These are phyloP conservation scores for Styela plicata DNA, from an alignment of 23 tunicate species.

Conservation along the genomic window DNA sequence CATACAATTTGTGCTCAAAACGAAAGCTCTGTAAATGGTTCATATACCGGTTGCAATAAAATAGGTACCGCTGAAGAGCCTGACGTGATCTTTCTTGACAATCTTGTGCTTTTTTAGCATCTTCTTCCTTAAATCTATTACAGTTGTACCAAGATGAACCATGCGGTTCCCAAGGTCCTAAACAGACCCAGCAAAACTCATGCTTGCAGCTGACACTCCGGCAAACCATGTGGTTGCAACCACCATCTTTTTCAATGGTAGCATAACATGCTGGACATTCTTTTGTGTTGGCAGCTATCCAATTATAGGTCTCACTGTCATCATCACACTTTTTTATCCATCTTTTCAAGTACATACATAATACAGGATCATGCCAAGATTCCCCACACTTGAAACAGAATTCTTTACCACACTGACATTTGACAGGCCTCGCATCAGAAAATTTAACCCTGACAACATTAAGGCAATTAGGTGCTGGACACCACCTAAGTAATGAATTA, in stretches of 20 bases:
- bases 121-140: constrained; percentile 86
- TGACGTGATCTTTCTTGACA: constrained; percentile 87
- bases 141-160: constrained; percentile 98
- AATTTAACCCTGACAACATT: constrained; percentile 75
- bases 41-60: constrained; percentile 91
- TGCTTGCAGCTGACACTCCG: constrained; percentile 78
- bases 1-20: constrained; percentile 82
- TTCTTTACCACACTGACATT: constrained; percentile 81
- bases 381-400: constrained; percentile 93
- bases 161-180: constrained; percentile 98
- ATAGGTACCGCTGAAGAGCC: constrained; percentile 84
- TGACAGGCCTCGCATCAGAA: constrained; percentile 64
- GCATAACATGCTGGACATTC: constrained; percentile 92
- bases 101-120: constrained; percentile 76
- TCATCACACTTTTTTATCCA: constrained; percentile 98
- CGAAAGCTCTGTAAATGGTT: constrained; percentile 78
- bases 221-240: constrained; percentile 96
- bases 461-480: constrained; percentile 90
- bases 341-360: constrained; percentile 76
- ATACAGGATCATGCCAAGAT: constrained; percentile 94
- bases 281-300: constrained; percentile 97
- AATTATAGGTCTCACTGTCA: constrained; percentile 97
- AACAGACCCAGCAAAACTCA: constrained; percentile 99
- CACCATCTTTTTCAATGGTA: constrained; percentile 97
- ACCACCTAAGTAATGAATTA: constrained; percentile 80